Base-by-base conservation (phyloP, 1,140 invertebrate species). In the Heterodera schachtii region DNA sequence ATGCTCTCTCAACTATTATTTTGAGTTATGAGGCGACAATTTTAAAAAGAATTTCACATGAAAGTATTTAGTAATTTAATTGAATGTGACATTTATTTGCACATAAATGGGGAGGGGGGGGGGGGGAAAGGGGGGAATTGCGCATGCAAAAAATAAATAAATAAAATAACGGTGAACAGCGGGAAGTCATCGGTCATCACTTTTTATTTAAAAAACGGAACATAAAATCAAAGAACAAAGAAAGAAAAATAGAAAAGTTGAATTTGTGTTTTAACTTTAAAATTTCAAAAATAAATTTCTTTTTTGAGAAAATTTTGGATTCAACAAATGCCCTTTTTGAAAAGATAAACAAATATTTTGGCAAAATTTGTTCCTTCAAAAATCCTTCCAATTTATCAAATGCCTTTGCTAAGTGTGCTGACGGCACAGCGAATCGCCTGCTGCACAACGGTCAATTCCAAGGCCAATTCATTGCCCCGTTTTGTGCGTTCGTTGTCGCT, bases 381-480 rank as follows among this genome's bases (percentile, higher is more conserved):
- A 52, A 2, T 8, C 49, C 16, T 11, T 16, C 19, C 57, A 3
- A 13, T 19, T 13, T 5, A 64, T 64, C 19, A 64, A 64, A 64
- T 64, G 57, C 57, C 57, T 64, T 64, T 64, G 57, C 13, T 19
- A 19, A 87, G 70, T 52, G 84, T 86, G 64, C 81, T 85, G 41
- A 78, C 79, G 46, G 87, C 87, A 78, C 86, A 87, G 64, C 83
- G 82, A 13, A 88, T 47, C 1, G 82, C 74, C 57, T 81, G 85
- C 41, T 87, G 86, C 21, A 87, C 81, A 67, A 81, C 75, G 7
- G 86, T 83, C 69, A 87, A 84, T 73, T 88, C 78, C n/a, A 81
- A 47, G 1, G 87, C 81, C 52, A 87, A 78, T 19, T 86, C 57
- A 66, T 75, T 41, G 43, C 81, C 78, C 46, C 73, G 46, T 46